These are phyloP conservation scores for Drosophila dives DNA, from an alignment of 2,888 invertebrate genomes.

Conservation along the genomic window DNA sequence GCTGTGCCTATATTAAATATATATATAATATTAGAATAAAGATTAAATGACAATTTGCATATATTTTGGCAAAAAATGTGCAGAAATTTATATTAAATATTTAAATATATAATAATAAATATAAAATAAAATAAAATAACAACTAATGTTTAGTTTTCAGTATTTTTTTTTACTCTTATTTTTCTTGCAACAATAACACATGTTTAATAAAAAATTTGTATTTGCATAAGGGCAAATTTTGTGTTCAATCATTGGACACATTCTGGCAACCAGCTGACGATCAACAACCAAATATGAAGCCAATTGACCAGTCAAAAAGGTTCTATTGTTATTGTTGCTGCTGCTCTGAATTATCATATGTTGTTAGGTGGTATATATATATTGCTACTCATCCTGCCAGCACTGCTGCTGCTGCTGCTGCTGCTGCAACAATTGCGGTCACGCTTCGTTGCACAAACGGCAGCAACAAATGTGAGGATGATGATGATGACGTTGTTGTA, in stretches of 20 bases:
- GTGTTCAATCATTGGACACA: neutral
- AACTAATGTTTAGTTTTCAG: neutral
- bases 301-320: conserved; percentile 53
- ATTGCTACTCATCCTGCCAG: conserved; percentile 54
- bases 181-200: neutral
- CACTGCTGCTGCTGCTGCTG: conserved; percentile 8
- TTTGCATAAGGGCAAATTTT: neutral
- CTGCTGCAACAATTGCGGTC: conserved; percentile 70
- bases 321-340: conserved; percentile 40
- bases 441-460: conserved; percentile 73
- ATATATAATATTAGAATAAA: neutral
- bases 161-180: neutral
- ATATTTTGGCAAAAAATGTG: neutral
- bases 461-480: conserved; percentile 46
- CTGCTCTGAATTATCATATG: conserved; percentile 16
- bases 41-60: neutral
- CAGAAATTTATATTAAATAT: neutral
- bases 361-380: conserved; percentile 41
- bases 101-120: no score
- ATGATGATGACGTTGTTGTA: conserved; percentile 44
- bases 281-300: conserved; percentile 18
- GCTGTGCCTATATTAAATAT: conserved; percentile 5
- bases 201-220: neutral
- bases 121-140: no score
- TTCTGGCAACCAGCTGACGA: conserved; percentile 1